Conservation (phyloP, 2,113 vertebrate species). For the Ceyx cyanopectus region DNA sequence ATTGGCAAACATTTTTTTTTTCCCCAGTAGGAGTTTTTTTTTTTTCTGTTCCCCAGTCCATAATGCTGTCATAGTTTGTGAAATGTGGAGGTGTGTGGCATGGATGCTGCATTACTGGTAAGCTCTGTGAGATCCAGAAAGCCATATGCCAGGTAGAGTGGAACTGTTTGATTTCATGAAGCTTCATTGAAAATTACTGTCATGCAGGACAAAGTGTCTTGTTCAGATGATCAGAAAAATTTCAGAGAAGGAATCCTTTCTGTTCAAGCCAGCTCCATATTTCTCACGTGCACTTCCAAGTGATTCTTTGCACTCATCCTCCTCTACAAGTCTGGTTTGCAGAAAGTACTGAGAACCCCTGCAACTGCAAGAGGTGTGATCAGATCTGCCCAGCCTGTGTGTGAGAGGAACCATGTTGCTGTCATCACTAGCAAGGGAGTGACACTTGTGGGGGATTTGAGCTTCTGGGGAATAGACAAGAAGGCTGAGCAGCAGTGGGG, state of each 20-base stretch:
- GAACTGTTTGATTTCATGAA: too few relatives aligned
- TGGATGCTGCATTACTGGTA: background rate
- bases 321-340: background rate
- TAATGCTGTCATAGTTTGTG: background rate
- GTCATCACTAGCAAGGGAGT: background rate
- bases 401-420: accelerated
- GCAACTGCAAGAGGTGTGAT: background rate
- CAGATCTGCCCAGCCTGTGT: background rate
- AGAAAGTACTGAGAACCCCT: background rate
- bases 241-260: background rate
- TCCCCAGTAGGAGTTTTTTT: accelerated
- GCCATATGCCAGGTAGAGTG: background rate
- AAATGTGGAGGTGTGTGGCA: background rate
- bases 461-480: background rate
- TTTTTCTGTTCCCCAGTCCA: background rate
- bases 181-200: background rate
- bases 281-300: background rate
- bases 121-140: background rate
- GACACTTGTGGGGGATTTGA: background rate
- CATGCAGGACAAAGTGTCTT: background rate
- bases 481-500: background rate
- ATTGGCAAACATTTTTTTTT: background rate
- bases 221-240: background rate
- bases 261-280: background rate
- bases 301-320: background rate